A percentile compares a stretch with the other conserved stretches of the same genome.
Evolutionary conservation across 1,140 invertebrate species (phyloP).

Genomic region (Armadillidium nasatum): DNA sequence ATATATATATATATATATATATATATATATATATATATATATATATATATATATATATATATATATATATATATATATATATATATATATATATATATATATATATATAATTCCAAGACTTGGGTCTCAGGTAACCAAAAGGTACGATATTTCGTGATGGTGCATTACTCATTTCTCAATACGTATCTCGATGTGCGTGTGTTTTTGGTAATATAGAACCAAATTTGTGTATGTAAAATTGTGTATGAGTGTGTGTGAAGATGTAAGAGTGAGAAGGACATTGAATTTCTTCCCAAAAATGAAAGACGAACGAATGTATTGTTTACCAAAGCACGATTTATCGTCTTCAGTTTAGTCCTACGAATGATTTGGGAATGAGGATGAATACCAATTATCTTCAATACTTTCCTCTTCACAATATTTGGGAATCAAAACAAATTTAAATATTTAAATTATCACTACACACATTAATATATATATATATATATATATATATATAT

Average conservation of each 20-base stretch:
- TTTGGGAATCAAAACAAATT: too few species aligned
- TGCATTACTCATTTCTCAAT: background rate
- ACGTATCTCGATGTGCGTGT: background rate
- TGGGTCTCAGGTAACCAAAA: background rate
- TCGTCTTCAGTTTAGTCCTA: background rate
- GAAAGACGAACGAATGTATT: too few species aligned
- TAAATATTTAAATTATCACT: too few species aligned
- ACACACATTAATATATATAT: too few species aligned
- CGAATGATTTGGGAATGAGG: background rate
- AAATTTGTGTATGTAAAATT: background rate
- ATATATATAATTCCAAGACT: background rate
- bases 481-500: too few species aligned
- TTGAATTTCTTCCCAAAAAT: too few species aligned
- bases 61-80: constrained; percentile 11
- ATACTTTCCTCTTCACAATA: background rate
- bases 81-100: constrained; percentile 15
- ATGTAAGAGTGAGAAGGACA: background rate
- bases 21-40: constrained; percentile 10
- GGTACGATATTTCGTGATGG: background rate
- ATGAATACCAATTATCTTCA: background rate
- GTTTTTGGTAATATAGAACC: background rate
- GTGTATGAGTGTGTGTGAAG: background rate
- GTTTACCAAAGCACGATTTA: too few species aligned
- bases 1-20: background rate
- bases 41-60: constrained; percentile 13